phyloP scores from a whole-genome alignment of 2,888 invertebrate genomes.

The Amiota mariae region DNA sequence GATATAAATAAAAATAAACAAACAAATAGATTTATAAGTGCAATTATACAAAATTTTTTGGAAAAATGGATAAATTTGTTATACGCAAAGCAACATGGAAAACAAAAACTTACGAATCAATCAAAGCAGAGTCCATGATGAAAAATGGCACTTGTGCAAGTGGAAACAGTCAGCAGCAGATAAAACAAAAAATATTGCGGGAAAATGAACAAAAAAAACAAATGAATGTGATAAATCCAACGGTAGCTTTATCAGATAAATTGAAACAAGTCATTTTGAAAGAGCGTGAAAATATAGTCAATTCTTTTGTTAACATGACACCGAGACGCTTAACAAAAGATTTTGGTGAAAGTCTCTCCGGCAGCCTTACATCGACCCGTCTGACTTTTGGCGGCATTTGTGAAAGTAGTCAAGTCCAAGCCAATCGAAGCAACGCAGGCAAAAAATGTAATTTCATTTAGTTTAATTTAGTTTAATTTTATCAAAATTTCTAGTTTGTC shows the following conservation, averaged over 20 bases:
- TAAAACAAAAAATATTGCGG: background rate
- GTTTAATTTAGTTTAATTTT: background rate
- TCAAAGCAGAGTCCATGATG: slow-evolving; percentile 31
- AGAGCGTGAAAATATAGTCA: background rate
- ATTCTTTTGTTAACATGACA: background rate
- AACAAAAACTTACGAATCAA: slow-evolving; percentile 54
- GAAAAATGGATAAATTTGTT: slow-evolving; percentile 63
- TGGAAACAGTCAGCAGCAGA: background rate
- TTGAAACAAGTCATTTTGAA: slow-evolving; percentile 7
- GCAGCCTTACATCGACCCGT: background rate
- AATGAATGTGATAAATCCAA: too few relatives aligned
- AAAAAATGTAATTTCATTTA: slow-evolving; percentile 6
- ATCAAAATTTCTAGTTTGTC: slow-evolving; percentile 10
- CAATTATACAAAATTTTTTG: background rate
- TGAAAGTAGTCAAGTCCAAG: background rate
- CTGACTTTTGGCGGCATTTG: background rate
- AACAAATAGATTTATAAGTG: background rate
- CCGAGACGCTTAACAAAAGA: background rate
- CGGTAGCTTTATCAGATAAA: background rate
- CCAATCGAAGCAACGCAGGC: background rate
- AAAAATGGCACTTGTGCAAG: slow-evolving; percentile 17
- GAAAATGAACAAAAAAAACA: background rate
- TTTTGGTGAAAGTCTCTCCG: background rate
- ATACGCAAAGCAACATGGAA: slow-evolving; percentile 62
- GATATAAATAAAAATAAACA: too few relatives aligned